Evolutionary conservation across 2,113 vertebrate genomes (phyloP).

Genomic region (Copsychus sechellarum): DNA sequence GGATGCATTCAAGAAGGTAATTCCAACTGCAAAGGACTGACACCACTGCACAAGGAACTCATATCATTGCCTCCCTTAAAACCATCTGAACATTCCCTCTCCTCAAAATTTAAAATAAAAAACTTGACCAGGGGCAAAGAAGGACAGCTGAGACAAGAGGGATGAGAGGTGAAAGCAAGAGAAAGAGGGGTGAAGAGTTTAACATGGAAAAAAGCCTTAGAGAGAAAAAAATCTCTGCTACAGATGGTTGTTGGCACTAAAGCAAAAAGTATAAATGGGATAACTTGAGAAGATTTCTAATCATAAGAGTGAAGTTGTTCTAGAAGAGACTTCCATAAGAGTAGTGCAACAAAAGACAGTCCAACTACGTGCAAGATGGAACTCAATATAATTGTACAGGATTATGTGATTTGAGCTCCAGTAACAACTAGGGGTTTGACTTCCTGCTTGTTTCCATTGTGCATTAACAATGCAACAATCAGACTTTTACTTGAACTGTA

Average conservation of each 20-base stretch:
- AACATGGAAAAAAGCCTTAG: background rate
- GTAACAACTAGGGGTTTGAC: background rate
- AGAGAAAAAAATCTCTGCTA: background rate
- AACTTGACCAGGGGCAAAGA: background rate
- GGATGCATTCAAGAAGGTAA: background rate
- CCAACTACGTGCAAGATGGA: background rate
- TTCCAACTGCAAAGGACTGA: background rate
- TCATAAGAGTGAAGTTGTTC: background rate
- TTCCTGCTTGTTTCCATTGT: constrained; percentile 21
- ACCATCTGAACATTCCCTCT: background rate
- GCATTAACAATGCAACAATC: constrained; percentile 43
- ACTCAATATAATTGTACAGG: background rate
- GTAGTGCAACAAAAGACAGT: background rate
- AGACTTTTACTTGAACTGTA: background rate
- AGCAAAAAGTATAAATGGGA: background rate
- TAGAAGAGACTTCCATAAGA: background rate
- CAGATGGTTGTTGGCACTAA: background rate
- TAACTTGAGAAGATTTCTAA: background rate
- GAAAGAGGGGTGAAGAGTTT: background rate
- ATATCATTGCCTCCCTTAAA: background rate
- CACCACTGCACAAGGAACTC: background rate
- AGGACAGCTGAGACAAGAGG: background rate
- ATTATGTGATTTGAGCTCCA: background rate
- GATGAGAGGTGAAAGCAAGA: background rate
- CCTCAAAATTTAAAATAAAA: background rate